Evolutionary conservation across 2,888 invertebrate genomes (phyloP).

Genomic region (Agyllia agylla): DNA sequence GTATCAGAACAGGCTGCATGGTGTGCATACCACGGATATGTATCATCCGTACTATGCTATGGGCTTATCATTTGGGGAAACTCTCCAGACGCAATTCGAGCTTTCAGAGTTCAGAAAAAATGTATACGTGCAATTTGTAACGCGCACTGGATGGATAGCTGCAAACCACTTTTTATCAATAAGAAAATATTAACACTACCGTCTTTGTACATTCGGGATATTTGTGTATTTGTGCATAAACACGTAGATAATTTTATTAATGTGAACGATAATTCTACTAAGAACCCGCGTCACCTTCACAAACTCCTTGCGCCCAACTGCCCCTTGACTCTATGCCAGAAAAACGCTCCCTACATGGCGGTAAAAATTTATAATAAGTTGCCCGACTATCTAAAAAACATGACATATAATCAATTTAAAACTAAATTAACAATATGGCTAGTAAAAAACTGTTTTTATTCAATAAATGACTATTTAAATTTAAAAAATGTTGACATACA

Average conservation of each 20-base stretch:
- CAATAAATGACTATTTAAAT: too few relatives aligned
- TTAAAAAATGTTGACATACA: too few relatives aligned
- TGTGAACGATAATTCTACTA: background rate
- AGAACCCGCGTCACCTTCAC: background rate
- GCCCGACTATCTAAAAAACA: background rate
- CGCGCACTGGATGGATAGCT: slow-evolving; percentile 6
- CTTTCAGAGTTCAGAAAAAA: slow-evolving; percentile 18
- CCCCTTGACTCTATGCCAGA: background rate
- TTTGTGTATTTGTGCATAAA: background rate
- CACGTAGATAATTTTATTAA: background rate
- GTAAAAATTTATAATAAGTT: background rate
- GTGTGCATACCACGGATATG: slow-evolving; percentile 21
- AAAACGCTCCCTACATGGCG: background rate
- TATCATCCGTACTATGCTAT: slow-evolving; percentile 14
- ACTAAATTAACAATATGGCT: background rate
- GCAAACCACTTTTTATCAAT: background rate
- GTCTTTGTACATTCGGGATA: background rate
- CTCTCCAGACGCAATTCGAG: background rate
- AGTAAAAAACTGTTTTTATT: too few relatives aligned
- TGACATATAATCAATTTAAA: background rate
- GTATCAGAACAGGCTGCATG: slow-evolving; percentile 4
- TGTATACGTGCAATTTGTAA: slow-evolving; percentile 17
- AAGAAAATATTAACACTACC: background rate
- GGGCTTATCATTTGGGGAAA: slow-evolving; percentile 31
- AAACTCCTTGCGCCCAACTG: background rate